Base-by-base conservation (phyloP, 2,888 invertebrate species). In the Sisyra terminalis region DNA sequence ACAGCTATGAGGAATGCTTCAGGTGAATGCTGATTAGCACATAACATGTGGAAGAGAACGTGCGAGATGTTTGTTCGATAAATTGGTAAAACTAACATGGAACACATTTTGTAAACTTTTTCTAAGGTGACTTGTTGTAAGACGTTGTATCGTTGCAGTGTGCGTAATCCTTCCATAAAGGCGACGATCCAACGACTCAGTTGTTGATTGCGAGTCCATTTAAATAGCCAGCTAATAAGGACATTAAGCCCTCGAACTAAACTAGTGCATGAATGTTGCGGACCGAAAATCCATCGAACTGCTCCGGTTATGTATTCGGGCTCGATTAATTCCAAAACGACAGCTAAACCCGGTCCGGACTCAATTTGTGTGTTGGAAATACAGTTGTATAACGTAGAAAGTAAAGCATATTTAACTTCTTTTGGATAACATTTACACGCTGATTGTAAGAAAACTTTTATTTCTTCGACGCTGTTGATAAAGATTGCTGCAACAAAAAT, bases 221-320 rank as follows among this genome's bases (percentile, higher is more conserved):
- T 65, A 1, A 68, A 65, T 43, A 80, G 57, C 82, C 83, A 84
- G n/a, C 62, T 63, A 52, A 78, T 81, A 1, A 85, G 61, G 38
- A 75, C 69, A 14, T 67, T 65, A 2, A 84, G 62, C 0, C 79
- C 75, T 39, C 71, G 69, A 13, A 71, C 67, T 7, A 81, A 64
- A 29, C 71, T 71, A 1, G 65, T 64, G 9, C 71, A 70, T 0
- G 55, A 59, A 46, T 60, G 58, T 4, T 57, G 56, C 7, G 53
- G 50, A 32, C 54, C 52, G 18, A 63, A 44, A 52, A 66, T 57
- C 57, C 65, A 61, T 57, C 67, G 58, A 2, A 69, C 67, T 3
- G 66, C 67, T 43, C 54, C 50, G 6, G 57, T 51, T 29, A 65
- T 63, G 37, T 56, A 46, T 15, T 56, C 52, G 1, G 52, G 47